Base-by-base conservation (phyloP, 2,113 vertebrate species). In the Alosa alosa region DNA sequence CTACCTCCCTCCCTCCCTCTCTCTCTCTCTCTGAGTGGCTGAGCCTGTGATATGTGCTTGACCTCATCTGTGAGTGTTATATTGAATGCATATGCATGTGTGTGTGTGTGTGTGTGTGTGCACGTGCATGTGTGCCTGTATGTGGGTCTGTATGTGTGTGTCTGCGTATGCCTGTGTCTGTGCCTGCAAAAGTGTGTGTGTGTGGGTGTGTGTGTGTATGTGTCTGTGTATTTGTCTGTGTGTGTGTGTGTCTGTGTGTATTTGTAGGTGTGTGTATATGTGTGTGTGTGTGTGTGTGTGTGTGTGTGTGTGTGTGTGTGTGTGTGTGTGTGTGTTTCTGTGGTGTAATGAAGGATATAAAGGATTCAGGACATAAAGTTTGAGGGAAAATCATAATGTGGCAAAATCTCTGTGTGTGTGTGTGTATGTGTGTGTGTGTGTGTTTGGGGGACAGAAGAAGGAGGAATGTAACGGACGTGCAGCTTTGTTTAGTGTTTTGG, bases 31-130 rank as follows among this genome's bases (percentile, higher is more conserved):
- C 87, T 83, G 47, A 11, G 47, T 49, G 47, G 47, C 11, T 9
- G 47, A 49, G 52, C 17, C 13, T 83, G 82, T 39, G 78, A 81
- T 83, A 86, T 82, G 64, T 64, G 82, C 64, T 31, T 60, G 50
- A 84, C 84, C 75, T 57, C 13, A n/a, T 11, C 47, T 49, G 47
- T 49, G 47, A 49, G 9, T 49, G 47, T 49, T 64, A n/a, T 64
- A n/a, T 60, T 60, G 22, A n/a, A 18, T 57, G 55, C 20, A 18
- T 57, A 18, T 57, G 55, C 20, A 18, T 57, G 22, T 64, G 60
- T 64, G 60, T 7, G 8, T 64, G 20, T 81, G 47, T 49, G 47
- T n/a, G n/a, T n/a, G n/a, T n/a, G n/a, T n/a, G n/a, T n/a, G n/a
- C n/a, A n/a, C n/a, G n/a, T n/a, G n/a, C n/a, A n/a, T 49, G 1